Base-by-base conservation (phyloP, 2,797 vertebrate species). In the Crocodylus rhombifer region DNA sequence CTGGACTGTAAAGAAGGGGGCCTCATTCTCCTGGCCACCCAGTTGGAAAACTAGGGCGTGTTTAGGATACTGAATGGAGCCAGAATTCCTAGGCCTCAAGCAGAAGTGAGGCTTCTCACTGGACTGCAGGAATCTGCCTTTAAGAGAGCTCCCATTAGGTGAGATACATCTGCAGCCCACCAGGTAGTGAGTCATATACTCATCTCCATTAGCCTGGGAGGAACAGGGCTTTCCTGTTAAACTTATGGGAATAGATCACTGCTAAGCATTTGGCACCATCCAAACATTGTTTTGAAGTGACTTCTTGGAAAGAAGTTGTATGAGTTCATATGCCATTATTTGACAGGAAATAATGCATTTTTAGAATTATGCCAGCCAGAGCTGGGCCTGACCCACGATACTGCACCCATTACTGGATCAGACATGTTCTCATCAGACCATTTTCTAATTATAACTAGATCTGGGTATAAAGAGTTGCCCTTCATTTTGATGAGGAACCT, bases 121-220 rank as follows among this genome's bases (percentile, higher is more conserved):
- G 3, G 9, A 0, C 14, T 60, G 61, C 2, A 58, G 33, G 5
- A 51, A 0, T 20, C 18, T 4, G 1, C 14, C n/a, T 0, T 0
- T 14, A 10, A 4, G 14, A n/a, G 4, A 80, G 26, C 17, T 63
- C 65, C 11, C 63, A 33, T 42, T 3, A 80, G 64, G 12, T 58
- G 77, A 7, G 21, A 14, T 61, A 9, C 20, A 18, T 36, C 6
- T 0, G 0, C 25, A 51, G 56, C 56, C 23, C 5, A 0, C 0
- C 3, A 51, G n/a, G 4, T 11, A 14, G 42, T 21, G 78, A 65
- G 17, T 2, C 7, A 20, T 5, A 14, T 60, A 57, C 63, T 42
- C 77, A 60, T 4, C 26, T 63, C 33, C 1, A 0, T 12, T 60
- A 2, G 20, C 6, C 55, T 28, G 60, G 20, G 33, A 67, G 77